phyloP scores from a whole-genome alignment of 2,888 invertebrate species.

The Shargacucullia verbasci region DNA sequence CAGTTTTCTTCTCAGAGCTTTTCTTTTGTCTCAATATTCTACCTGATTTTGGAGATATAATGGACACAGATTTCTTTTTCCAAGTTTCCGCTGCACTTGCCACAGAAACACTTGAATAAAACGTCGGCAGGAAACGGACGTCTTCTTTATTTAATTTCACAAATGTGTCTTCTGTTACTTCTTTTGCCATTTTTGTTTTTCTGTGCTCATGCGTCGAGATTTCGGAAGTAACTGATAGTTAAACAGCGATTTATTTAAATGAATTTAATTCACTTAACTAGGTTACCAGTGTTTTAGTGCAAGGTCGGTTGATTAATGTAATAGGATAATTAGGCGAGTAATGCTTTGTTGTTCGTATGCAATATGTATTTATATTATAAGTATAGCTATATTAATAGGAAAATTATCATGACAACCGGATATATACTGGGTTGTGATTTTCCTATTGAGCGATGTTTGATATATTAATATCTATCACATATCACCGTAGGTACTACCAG shows the following conservation, averaged over 20 bases:
- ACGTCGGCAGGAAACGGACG: slow-evolving; percentile 68
- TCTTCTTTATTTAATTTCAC: slow-evolving; percentile 73
- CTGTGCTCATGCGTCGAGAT: slow-evolving; percentile 25
- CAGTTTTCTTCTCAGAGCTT: slow-evolving; percentile 18
- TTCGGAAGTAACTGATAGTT: slow-evolving; percentile 36
- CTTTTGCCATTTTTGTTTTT: slow-evolving; percentile 67
- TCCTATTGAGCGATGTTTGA: slow-evolving; percentile 8
- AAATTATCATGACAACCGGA: no score
- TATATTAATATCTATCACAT: no score
- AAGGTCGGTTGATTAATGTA: slow-evolving; percentile 46
- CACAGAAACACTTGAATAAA: slow-evolving; percentile 63
- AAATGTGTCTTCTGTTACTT: slow-evolving; percentile 70
- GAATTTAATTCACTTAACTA: slow-evolving; percentile 33
- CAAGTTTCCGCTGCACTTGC: slow-evolving; percentile 67
- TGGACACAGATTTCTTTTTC: slow-evolving; percentile 77
- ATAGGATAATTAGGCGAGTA: slow-evolving; percentile 47
- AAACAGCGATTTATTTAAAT: slow-evolving; percentile 44
- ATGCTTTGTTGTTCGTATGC: slow-evolving; percentile 43
- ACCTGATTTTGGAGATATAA: slow-evolving; percentile 79
- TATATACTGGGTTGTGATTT: no score
- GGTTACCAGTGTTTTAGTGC: slow-evolving; percentile 47
- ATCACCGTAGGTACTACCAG: no score
- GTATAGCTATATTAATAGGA: not conserved
- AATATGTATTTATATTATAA: slow-evolving; percentile 6
- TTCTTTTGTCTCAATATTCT: slow-evolving; percentile 66